Evolutionary conservation across 2,113 vertebrate genomes (phyloP).

Genomic region (Telmatochromis sp.): DNA sequence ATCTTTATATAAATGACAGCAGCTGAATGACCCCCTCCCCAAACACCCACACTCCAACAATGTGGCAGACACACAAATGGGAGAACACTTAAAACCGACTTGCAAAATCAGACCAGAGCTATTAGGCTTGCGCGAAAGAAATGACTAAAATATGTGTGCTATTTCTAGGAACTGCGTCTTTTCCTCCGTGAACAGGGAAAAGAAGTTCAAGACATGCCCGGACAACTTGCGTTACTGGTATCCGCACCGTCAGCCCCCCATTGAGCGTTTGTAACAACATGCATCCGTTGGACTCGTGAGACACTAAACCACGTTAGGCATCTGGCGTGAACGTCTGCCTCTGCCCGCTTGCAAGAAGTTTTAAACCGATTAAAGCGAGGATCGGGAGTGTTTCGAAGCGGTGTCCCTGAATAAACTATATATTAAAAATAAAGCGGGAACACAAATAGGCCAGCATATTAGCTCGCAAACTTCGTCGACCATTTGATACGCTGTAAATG

Average conservation of each 20-base stretch:
- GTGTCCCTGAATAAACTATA: neutral
- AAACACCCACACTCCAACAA: neutral
- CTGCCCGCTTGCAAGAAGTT: neutral
- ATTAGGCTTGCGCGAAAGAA: neutral
- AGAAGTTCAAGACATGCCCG: neutral
- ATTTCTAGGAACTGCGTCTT: neutral
- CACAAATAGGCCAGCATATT: neutral
- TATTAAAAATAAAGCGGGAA: neutral
- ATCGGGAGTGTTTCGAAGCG: neutral
- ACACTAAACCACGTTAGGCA: conserved; percentile 1
- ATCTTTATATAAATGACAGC: neutral
- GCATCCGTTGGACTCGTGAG: neutral
- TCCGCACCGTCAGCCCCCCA: neutral
- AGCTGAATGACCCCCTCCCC: neutral
- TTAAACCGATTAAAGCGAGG: neutral
- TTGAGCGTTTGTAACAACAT: neutral
- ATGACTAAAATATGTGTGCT: neutral
- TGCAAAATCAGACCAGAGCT: neutral
- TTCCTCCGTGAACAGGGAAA: neutral
- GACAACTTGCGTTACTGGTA: conserved; percentile 12
- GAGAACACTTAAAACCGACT: neutral
- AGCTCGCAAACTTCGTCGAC: neutral
- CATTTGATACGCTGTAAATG: neutral
- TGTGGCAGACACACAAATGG: neutral
- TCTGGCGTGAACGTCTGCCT: neutral